A percentile compares a stretch with the other conserved stretches of the same genome.
Evolutionary conservation across 2,888 invertebrate genomes (phyloP).

Genomic region (Ophion slaviceki): DNA sequence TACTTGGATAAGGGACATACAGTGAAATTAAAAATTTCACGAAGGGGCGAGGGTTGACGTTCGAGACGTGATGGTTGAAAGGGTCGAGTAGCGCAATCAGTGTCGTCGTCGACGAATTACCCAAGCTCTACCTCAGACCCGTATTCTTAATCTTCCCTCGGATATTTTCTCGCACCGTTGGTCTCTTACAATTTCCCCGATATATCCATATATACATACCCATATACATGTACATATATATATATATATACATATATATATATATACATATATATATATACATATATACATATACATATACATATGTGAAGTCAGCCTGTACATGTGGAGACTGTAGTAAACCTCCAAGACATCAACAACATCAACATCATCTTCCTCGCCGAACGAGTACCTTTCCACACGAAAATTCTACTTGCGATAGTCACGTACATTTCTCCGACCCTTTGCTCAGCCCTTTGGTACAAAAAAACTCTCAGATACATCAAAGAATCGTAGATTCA

Average conservation of each 20-base stretch:
- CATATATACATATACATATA: no score
- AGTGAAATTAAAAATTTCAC: conserved; percentile 30
- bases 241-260: no score
- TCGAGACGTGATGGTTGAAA: conserved; percentile 25
- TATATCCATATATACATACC: not conserved
- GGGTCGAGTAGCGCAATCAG: conserved; percentile 30
- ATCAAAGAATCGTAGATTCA: conserved; percentile 1
- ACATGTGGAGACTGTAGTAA: not conserved
- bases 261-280: no score
- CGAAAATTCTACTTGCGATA: conserved; percentile 12
- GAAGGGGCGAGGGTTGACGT: conserved; percentile 16
- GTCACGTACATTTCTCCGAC: conserved; percentile 17
- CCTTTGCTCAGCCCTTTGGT: not conserved
- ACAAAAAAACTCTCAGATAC: conserved; percentile 5
- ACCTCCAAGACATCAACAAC: not conserved
- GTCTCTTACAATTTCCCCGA: not conserved
- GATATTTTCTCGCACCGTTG: conserved; percentile 11
- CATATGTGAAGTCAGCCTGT: not conserved
- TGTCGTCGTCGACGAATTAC: conserved; percentile 33
- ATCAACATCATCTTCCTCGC: not conserved
- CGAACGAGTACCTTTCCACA: not conserved
- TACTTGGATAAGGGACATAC: not conserved
- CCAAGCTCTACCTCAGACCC: conserved; percentile 11
- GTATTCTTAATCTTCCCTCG: conserved; percentile 3
- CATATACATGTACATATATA: no score